phyloP scores from a whole-genome alignment of 2,888 invertebrate species.

The Sipha maydis region DNA sequence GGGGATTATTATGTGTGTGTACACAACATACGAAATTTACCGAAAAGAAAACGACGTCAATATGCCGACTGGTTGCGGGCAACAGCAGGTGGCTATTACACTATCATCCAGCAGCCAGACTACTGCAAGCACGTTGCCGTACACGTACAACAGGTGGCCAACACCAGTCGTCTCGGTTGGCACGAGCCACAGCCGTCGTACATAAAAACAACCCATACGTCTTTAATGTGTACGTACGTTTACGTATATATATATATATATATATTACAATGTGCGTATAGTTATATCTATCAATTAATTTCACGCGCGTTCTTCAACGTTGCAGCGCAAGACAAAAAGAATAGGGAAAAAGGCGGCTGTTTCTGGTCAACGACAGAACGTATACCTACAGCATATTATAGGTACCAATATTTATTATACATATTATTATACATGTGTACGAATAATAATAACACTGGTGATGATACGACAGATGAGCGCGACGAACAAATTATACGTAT shows the following conservation, averaged over 20 bases:
- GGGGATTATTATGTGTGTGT: not conserved
- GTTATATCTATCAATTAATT: constrained; percentile 51
- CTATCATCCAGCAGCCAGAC: constrained; percentile 53
- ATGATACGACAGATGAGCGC: no score
- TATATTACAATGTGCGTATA: not conserved
- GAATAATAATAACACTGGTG: no score
- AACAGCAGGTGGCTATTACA: constrained; percentile 52
- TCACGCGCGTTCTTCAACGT: constrained; percentile 39
- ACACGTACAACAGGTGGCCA: constrained; percentile 50
- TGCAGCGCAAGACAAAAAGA: not conserved
- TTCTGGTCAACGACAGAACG: not conserved
- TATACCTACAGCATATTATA: not conserved
- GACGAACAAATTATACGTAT: no score
- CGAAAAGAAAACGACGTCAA: constrained; percentile 2
- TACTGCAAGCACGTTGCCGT: not conserved
- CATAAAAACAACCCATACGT: constrained; percentile 3
- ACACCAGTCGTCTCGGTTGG: constrained; percentile 57
- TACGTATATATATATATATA: not conserved
- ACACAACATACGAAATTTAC: not conserved
- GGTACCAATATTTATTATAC: not conserved
- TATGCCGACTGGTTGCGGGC: not conserved
- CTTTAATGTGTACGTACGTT: not conserved
- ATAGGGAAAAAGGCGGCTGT: constrained; percentile 29
- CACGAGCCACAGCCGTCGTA: constrained; percentile 58
- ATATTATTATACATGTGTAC: not conserved